Percentiles rank a stretch among this genome's conserved stretches.
phyloP scores from a whole-genome alignment of 2,113 vertebrate genomes.

The Tamias sibiricus region DNA sequence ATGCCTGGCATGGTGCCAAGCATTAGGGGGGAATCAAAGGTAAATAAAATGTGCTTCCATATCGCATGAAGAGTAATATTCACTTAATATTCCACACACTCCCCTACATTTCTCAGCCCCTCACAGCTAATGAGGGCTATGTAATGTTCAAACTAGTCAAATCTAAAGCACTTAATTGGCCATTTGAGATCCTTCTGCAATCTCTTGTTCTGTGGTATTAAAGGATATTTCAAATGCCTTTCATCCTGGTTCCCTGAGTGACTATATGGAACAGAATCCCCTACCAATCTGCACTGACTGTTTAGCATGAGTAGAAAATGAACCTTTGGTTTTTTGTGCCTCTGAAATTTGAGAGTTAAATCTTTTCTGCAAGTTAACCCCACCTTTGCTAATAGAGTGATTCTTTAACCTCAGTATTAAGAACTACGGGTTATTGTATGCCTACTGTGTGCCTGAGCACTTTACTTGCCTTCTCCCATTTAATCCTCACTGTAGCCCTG shows the following conservation, averaged over 20 bases:
- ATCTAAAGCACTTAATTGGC: not conserved
- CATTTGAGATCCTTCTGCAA: not conserved
- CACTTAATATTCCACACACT: not conserved
- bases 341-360: not conserved
- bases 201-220: not conserved
- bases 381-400: not conserved
- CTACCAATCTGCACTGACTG: not conserved
- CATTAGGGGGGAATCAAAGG: not conserved
- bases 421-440: not conserved
- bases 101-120: not conserved
- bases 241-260: not conserved
- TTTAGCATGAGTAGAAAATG: not conserved
- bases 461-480: not conserved
- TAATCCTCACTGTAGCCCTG: not conserved
- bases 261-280: not conserved
- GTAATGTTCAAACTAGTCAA: not conserved
- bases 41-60: not conserved
- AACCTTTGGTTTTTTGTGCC: not conserved
- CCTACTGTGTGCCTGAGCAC: not conserved
- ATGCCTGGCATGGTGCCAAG: not conserved
- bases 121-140: not conserved
- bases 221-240: not conserved
- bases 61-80: not conserved
- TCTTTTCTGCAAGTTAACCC: not conserved
- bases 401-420: not conserved